Percentiles rank a stretch among this genome's conserved stretches.
These are phyloP conservation scores for Euzophera pinguis DNA, from an alignment of 2,888 invertebrate genomes.

Conservation along the genomic window DNA sequence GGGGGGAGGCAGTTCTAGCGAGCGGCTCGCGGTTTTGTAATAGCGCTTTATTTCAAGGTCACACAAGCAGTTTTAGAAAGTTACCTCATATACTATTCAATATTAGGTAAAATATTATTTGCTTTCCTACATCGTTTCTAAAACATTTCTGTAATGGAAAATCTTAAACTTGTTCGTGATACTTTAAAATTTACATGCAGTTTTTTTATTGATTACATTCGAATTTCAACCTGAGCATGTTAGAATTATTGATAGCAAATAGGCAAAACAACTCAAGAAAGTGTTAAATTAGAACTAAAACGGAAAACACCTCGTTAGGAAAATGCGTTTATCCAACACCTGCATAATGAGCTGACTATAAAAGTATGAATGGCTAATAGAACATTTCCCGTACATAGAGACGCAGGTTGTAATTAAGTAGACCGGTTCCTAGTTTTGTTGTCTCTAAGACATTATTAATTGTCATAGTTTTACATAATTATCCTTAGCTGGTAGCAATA, in stretches of 20 bases:
- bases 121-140: no score
- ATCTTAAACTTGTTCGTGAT: no score
- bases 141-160: no score
- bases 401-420: constrained; percentile 24
- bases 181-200: neutral
- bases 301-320: neutral
- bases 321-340: constrained; percentile 9
- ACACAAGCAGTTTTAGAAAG: constrained; percentile 78
- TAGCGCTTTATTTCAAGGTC: constrained; percentile 79
- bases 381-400: constrained; percentile 28
- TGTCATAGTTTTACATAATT: constrained; percentile 39
- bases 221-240: no score
- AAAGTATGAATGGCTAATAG: constrained; percentile 13
- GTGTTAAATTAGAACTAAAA: neutral
- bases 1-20: constrained; percentile 60
- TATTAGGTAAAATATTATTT: constrained; percentile 53
- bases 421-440: constrained; percentile 27
- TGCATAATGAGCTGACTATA: constrained; percentile 11
- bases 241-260: neutral
- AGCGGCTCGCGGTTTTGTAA: constrained; percentile 77
- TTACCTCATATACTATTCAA: constrained; percentile 60
- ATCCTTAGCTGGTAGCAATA: constrained; percentile 20
- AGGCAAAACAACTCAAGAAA: constrained; percentile 2
- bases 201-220: neutral
- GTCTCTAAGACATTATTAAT: constrained; percentile 31